phyloP scores from a whole-genome alignment of 2,888 invertebrate species.

The Hydroisotoma schaefferi region DNA sequence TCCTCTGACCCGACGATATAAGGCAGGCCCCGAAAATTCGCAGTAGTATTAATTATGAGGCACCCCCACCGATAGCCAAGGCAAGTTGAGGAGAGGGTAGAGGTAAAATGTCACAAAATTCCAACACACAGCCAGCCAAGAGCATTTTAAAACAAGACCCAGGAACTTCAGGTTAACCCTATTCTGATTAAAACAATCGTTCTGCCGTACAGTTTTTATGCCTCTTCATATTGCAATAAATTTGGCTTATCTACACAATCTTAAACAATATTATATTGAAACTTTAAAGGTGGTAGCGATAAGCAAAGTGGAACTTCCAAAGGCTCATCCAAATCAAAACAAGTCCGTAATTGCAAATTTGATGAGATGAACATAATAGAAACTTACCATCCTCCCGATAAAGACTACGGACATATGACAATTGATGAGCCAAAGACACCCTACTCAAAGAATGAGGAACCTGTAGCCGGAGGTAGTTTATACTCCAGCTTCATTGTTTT shows the following conservation, averaged over 20 bases:
- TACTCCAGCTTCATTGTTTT: too few relatives aligned
- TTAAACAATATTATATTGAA: too few relatives aligned
- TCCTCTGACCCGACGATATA: too few relatives aligned
- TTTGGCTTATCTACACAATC: too few relatives aligned
- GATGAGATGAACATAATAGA: conserved; percentile 32
- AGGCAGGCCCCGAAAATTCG: too few relatives aligned
- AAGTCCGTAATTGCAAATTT: conserved; percentile 6
- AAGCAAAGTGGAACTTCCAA: too few relatives aligned
- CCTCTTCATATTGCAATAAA: too few relatives aligned
- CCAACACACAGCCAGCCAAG: conserved; percentile 28
- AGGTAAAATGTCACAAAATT: conserved; percentile 23
- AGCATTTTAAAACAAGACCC: conserved; percentile 13
- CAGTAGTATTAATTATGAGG: background rate
- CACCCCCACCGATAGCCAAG: background rate
- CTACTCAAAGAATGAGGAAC: conserved; percentile 13
- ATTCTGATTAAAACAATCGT: too few relatives aligned
- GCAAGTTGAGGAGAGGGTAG: background rate
- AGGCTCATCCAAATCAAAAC: background rate
- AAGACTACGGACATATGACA: conserved; percentile 32
- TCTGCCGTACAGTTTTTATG: too few relatives aligned
- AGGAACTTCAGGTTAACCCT: too few relatives aligned
- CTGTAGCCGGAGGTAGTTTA: too few relatives aligned
- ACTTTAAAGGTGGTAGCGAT: too few relatives aligned
- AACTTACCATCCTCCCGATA: conserved; percentile 29
- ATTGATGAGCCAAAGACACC: conserved; percentile 36